Evolutionary conservation across 2,888 invertebrate genomes (phyloP).

Genomic region (Pollenia labialis): DNA sequence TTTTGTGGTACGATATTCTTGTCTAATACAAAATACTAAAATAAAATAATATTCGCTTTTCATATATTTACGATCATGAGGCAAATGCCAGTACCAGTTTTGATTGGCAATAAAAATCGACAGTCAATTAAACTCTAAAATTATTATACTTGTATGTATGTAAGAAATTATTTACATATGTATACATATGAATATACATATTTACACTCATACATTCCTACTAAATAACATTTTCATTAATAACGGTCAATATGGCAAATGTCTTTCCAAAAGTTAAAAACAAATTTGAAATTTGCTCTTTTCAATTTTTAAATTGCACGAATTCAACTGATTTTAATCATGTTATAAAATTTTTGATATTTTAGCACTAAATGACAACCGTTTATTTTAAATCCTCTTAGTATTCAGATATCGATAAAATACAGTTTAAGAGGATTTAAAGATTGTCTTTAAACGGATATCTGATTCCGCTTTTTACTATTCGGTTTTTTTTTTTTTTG

Average conservation of each 20-base stretch:
- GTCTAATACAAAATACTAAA: neutral
- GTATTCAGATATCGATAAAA: neutral
- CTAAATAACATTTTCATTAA: neutral
- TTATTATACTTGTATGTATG: constrained; percentile 11
- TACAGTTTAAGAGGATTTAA: neutral
- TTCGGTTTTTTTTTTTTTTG: neutral
- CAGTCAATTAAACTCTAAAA: constrained; percentile 43
- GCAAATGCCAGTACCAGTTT: constrained; percentile 35
- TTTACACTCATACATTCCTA: neutral
- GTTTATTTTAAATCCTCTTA: neutral
- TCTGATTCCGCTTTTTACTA: neutral
- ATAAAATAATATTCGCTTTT: neutral
- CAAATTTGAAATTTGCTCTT: neutral
- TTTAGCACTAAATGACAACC: neutral
- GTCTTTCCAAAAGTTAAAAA: neutral
- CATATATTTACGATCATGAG: neutral
- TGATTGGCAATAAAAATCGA: constrained; percentile 36
- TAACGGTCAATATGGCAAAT: constrained; percentile 27
- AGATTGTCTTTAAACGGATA: neutral
- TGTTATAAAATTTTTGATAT: neutral
- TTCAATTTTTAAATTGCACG: too few relatives aligned
- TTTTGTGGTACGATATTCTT: constrained; percentile 16
- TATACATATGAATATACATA: neutral
- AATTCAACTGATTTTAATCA: too few relatives aligned
- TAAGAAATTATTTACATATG: neutral